Conservation (phyloP, 2,797 vertebrate genomes). For the Cephalopachus bancanus region DNA sequence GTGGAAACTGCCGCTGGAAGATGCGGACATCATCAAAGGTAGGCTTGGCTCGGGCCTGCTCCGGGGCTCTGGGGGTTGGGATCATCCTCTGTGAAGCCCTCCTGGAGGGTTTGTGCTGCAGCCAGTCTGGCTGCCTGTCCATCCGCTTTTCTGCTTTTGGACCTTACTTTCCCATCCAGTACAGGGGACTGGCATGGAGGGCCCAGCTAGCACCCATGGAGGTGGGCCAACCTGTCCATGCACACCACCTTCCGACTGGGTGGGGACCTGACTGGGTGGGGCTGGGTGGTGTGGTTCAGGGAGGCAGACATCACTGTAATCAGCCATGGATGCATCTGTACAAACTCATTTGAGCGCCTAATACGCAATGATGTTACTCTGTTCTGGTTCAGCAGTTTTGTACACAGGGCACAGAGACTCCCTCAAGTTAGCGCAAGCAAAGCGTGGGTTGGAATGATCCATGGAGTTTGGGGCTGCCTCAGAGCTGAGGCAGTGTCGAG, state of each 20-base stretch:
- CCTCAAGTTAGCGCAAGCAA: background rate
- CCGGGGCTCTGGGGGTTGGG: background rate
- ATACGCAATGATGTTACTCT: rapidly evolving
- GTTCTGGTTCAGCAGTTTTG: background rate
- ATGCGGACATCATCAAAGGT: conserved; percentile 98
- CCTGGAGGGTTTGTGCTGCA: background rate
- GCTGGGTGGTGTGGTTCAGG: too few relatives aligned
- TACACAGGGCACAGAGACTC: background rate
- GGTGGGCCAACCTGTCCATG: background rate
- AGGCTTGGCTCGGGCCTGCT: background rate
- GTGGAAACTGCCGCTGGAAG: conserved; percentile 97
- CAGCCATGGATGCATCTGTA: background rate
- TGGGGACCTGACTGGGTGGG: background rate
- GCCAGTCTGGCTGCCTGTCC: background rate
- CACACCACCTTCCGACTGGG: background rate
- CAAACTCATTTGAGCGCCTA: background rate
- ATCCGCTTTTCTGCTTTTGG: background rate
- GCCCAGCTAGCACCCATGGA: background rate
- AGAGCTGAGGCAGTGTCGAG: background rate
- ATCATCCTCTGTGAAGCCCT: background rate
- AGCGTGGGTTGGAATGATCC: background rate
- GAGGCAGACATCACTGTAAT: background rate
- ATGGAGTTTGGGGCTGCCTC: background rate
- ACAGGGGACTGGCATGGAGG: background rate
- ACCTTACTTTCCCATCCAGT: background rate